A percentile compares a stretch with the other conserved stretches of the same genome.
Conservation (phyloP, 2,113 vertebrate species). For the Columba livia region DNA sequence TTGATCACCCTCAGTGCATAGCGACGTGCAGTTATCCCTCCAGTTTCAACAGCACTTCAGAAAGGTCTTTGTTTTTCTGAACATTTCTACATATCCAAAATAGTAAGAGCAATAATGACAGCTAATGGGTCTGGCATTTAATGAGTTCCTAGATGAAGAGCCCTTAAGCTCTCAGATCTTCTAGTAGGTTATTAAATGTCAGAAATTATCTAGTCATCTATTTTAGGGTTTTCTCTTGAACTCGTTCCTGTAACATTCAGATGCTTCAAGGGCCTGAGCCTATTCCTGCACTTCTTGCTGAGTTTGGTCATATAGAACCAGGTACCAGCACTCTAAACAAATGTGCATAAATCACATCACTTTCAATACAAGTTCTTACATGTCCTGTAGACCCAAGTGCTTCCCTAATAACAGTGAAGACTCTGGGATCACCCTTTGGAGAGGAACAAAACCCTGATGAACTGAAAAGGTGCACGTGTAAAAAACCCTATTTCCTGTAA, state of each 20-base stretch:
- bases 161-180: constrained; percentile 18
- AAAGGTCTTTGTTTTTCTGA: background rate
- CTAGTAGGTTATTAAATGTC: constrained; percentile 15
- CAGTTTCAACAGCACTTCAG: background rate
- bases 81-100: background rate
- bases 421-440: background rate
- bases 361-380: background rate
- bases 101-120: background rate
- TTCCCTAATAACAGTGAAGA: background rate
- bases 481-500: background rate
- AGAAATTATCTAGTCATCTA: constrained; percentile 30
- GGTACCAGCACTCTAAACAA: background rate
- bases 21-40: background rate
- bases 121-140: constrained; percentile 10
- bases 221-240: background rate
- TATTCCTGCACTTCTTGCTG: background rate
- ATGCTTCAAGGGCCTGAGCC: background rate
- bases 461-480: background rate
- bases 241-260: background rate
- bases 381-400: background rate
- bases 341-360: rapidly evolving
- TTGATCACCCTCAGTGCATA: background rate
- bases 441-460: background rate
- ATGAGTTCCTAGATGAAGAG: background rate
- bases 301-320: rapidly evolving